phyloP scores from a whole-genome alignment of 2,888 invertebrate genomes.

The Noctua janthe region DNA sequence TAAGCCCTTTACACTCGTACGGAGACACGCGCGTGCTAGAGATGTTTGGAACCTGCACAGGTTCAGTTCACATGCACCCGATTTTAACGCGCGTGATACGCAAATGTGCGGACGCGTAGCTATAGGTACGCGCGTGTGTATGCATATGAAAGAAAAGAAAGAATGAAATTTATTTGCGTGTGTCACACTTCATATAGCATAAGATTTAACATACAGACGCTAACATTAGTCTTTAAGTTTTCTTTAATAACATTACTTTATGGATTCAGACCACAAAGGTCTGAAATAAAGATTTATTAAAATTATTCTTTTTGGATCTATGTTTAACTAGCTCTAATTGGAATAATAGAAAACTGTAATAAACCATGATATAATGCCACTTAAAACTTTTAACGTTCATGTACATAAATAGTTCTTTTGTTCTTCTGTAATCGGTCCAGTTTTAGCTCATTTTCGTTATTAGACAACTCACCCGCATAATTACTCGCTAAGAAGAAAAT shows the following conservation, averaged over 20 bases:
- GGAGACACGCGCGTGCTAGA: too few species aligned
- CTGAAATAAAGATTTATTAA: neutral
- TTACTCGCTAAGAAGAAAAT: neutral
- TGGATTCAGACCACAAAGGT: neutral
- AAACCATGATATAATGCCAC: neutral
- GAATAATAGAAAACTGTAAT: conserved; percentile 7
- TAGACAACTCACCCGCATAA: neutral
- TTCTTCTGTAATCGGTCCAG: neutral
- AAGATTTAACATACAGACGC: neutral
- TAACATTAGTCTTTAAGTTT: neutral
- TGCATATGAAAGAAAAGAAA: too few species aligned
- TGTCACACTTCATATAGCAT: neutral
- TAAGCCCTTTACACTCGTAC: neutral
- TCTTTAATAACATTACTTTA: neutral
- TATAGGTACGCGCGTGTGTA: too few species aligned
- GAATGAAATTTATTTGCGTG: too few species aligned
- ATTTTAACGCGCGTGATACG: neutral
- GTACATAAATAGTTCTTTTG: neutral
- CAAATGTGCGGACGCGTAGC: too few species aligned
- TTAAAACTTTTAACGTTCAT: neutral
- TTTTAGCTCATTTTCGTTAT: conserved; percentile 6
- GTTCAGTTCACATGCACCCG: neutral
- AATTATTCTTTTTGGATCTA: neutral
- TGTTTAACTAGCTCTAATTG: neutral
- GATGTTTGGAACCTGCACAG: neutral